Percentiles rank a stretch among this genome's conserved stretches.
Evolutionary conservation across 2,797 vertebrate genomes (phyloP).

Genomic region (Pteronotus mesoamericanus): DNA sequence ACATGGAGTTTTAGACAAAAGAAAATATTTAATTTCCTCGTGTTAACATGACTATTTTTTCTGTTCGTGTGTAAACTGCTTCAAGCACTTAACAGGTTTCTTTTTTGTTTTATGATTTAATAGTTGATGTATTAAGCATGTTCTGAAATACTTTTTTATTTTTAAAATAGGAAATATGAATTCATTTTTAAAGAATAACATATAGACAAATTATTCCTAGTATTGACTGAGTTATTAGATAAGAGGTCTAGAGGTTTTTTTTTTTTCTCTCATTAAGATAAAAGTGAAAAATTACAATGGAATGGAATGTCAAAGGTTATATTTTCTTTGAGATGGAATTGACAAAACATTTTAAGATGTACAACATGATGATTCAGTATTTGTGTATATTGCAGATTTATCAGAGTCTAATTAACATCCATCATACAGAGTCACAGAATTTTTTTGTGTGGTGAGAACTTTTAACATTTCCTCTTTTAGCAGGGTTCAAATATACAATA

Average conservation of each 20-base stretch:
- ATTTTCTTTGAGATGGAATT: background rate
- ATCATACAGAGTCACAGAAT: background rate
- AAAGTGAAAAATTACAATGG: background rate
- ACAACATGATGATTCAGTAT: background rate
- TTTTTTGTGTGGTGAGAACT: background rate
- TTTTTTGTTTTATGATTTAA: slow-evolving; percentile 53
- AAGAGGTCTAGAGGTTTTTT: slow-evolving; percentile 7
- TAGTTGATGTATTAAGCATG: slow-evolving; percentile 68
- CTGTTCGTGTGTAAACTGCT: slow-evolving; percentile 61
- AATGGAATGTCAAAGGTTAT: background rate
- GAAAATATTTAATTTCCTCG: slow-evolving; percentile 64
- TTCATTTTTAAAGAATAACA: slow-evolving; percentile 47
- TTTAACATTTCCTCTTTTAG: background rate
- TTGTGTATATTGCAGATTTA: background rate
- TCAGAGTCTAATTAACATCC: background rate
- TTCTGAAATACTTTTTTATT: slow-evolving; percentile 54
- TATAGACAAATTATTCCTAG: slow-evolving; percentile 19
- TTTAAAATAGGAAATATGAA: slow-evolving; percentile 52
- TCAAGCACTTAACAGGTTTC: slow-evolving; percentile 62
- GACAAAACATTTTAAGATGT: background rate
- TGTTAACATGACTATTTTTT: slow-evolving; percentile 63
- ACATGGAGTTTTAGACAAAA: slow-evolving; percentile 8
- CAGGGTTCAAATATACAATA: background rate
- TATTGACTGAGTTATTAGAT: background rate
- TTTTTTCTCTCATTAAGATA: slow-evolving; percentile 40